These are phyloP conservation scores for Labeo catla DNA, from an alignment of 2,113 vertebrate species.

Conservation along the genomic window DNA sequence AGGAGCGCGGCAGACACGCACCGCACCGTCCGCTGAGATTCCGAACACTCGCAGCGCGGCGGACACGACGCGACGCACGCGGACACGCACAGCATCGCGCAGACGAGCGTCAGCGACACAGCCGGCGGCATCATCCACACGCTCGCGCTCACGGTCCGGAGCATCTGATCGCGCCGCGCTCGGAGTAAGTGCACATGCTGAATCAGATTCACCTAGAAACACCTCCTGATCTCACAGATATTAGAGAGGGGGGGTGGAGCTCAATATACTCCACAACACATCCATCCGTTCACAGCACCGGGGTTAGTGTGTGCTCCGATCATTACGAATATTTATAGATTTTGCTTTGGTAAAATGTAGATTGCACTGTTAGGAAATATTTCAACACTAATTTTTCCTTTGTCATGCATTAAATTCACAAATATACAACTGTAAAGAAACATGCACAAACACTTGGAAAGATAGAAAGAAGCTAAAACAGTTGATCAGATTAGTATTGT, in stretches of 20 bases:
- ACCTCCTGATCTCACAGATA: neutral
- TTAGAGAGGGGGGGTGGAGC: constrained; percentile 7
- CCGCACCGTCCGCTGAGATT: constrained; percentile 70
- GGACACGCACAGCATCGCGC: constrained; percentile 62
- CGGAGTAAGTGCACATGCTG: neutral
- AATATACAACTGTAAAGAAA: neutral
- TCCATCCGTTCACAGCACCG: neutral
- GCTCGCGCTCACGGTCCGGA: neutral
- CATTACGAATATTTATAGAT: neutral
- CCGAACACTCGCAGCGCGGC: constrained; percentile 76
- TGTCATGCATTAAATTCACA: neutral
- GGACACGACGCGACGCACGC: constrained; percentile 68
- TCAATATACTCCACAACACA: neutral
- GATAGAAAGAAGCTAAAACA: neutral
- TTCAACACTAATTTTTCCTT: neutral
- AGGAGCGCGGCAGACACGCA: constrained; percentile 73
- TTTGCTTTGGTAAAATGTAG: neutral
- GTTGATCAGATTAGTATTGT: neutral
- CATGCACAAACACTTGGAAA: neutral
- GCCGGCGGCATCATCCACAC: constrained; percentile 63
- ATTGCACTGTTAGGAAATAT: neutral
- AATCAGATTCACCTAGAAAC: neutral
- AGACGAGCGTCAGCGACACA: constrained; percentile 60
- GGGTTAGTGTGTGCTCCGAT: neutral
- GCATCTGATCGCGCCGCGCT: neutral